Conservation (phyloP, 2,888 invertebrate genomes). For the Drosophila macrospina region DNA sequence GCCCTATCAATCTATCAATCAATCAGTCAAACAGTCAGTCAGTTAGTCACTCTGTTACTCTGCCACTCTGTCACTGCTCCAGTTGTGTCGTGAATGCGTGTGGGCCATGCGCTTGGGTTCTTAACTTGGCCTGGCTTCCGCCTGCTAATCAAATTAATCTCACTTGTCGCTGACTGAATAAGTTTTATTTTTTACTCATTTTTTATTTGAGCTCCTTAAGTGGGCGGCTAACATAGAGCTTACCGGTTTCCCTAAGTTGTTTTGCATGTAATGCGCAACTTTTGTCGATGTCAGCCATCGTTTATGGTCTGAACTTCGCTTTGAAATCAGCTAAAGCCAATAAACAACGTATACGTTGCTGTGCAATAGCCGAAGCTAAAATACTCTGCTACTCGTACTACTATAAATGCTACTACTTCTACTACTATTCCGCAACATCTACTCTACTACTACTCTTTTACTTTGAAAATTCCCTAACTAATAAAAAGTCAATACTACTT, state of each 20-base stretch:
- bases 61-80: conserved; percentile 34
- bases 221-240: conserved; percentile 47
- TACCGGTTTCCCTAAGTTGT: conserved; percentile 68
- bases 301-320: conserved; percentile 46
- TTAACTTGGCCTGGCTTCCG: conserved; percentile 56
- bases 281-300: conserved; percentile 44
- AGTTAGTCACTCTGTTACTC: conserved; percentile 34
- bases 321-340: conserved; percentile 29
- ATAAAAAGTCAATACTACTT: no score
- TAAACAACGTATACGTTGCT: conserved; percentile 19
- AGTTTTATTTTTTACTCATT: conserved; percentile 23
- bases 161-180: conserved; percentile 40
- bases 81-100: conserved; percentile 45
- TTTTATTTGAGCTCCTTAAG: conserved; percentile 24
- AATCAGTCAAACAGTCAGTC: conserved; percentile 43
- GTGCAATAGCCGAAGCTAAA: background rate
- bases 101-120: conserved; percentile 42
- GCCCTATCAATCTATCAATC: conserved; percentile 34
- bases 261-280: conserved; percentile 70
- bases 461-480: no score
- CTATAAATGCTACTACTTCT: background rate
- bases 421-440: no score
- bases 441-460: no score
- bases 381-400: conserved; percentile 11
- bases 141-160: conserved; percentile 71